These are phyloP conservation scores for Melinaea marsaeus DNA, from an alignment of 2,888 invertebrate genomes.

Conservation along the genomic window DNA sequence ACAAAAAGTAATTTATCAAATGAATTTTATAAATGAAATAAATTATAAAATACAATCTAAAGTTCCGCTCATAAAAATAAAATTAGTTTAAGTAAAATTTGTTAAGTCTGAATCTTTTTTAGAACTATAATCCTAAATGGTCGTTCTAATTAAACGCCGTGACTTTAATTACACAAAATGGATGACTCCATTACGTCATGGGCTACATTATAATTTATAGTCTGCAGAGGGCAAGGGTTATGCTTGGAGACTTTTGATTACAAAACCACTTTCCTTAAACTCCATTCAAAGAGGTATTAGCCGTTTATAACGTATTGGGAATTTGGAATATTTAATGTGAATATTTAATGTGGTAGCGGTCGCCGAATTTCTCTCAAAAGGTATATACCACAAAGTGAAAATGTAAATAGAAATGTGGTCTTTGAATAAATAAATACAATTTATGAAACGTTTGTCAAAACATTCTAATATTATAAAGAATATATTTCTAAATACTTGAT, in stretches of 20 bases:
- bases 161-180: constrained; percentile 23
- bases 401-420: too few relatives aligned
- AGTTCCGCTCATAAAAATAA: neutral
- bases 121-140: neutral
- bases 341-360: neutral
- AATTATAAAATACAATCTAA: too few relatives aligned
- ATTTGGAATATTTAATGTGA: neutral
- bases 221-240: constrained; percentile 21
- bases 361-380: too few relatives aligned
- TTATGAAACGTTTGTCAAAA: too few relatives aligned
- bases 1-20: too few relatives aligned
- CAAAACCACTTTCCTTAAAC: constrained; percentile 9
- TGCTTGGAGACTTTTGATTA: constrained; percentile 22
- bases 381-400: too few relatives aligned
- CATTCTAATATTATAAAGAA: too few relatives aligned
- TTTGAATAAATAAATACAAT: too few relatives aligned
- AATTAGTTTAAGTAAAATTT: neutral
- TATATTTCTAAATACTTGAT: too few relatives aligned
- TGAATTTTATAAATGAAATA: too few relatives aligned
- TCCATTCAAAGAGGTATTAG: constrained; percentile 13
- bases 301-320: constrained; percentile 2
- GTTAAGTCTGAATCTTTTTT: neutral
- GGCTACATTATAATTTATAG: constrained; percentile 22
- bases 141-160: constrained; percentile 14
- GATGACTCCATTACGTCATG: constrained; percentile 20